These are phyloP conservation scores for Serripes groenlandicus DNA, from an alignment of 2,888 invertebrate genomes.

Conservation along the genomic window DNA sequence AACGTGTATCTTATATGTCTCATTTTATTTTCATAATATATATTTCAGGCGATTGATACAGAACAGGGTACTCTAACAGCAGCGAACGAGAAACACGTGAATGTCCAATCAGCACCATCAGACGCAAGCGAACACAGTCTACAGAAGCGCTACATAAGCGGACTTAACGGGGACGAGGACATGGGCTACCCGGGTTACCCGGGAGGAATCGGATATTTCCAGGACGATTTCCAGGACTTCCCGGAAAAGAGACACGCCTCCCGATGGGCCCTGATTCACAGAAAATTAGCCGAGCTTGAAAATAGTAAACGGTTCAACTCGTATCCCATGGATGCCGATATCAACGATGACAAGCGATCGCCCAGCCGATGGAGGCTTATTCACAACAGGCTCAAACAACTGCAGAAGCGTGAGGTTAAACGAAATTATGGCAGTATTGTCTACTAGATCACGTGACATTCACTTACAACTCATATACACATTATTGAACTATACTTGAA, in stretches of 20 bases:
- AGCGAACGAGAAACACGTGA: no score
- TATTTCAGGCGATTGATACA: constrained; percentile 2
- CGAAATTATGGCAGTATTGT: neutral
- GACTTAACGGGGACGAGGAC: constrained; percentile 1
- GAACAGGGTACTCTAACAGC: no score
- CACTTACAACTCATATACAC: no score
- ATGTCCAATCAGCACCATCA: no score
- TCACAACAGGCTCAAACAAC: constrained; percentile 6
- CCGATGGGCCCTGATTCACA: constrained; percentile 15
- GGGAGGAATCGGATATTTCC: neutral
- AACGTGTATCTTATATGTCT: no score
- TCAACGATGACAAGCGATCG: constrained; percentile 11
- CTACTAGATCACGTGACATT: no score
- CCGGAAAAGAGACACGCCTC: constrained; percentile 19
- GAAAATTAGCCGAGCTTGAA: constrained; percentile 9
- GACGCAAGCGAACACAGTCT: neutral
- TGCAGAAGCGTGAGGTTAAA: neutral
- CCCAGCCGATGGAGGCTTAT: constrained; percentile 18
- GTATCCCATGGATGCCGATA: neutral
- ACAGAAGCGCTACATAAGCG: constrained; percentile 2
- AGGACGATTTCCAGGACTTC: neutral
- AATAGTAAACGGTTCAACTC: constrained; percentile 18
- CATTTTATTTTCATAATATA: no score
- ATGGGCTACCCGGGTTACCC: constrained; percentile 13
- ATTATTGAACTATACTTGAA: no score